These are phyloP conservation scores for Sericinus montela DNA, from an alignment of 2,888 invertebrate species.

Conservation along the genomic window DNA sequence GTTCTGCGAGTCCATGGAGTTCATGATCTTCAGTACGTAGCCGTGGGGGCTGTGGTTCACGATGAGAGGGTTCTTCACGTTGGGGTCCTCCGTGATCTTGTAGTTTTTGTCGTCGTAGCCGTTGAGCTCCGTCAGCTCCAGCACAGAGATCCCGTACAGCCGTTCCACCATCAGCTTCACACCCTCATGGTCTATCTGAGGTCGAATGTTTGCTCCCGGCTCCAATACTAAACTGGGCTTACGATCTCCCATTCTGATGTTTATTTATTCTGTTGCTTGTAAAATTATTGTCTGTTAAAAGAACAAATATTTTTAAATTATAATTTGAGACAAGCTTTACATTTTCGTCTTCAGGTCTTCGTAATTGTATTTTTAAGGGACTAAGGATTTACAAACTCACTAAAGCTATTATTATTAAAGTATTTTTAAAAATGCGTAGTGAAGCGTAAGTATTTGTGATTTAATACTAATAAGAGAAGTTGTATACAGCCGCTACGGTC, in stretches of 20 bases:
- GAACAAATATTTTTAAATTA: background rate
- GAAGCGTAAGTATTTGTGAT: no score
- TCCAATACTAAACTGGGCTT: conserved; percentile 39
- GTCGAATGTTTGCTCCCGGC: conserved; percentile 79
- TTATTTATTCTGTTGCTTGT: background rate
- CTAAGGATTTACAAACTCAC: no score
- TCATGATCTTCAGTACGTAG: conserved; percentile 90
- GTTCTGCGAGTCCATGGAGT: conserved; percentile 88
- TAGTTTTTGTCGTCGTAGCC: conserved; percentile 92
- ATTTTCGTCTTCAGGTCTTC: no score
- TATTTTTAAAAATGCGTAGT: no score
- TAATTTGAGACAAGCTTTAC: no score
- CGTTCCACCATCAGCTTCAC: conserved; percentile 75
- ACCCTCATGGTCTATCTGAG: conserved; percentile 71
- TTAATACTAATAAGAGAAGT: no score
- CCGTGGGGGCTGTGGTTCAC: conserved; percentile 77
- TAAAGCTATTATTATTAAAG: no score
- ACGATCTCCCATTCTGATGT: conserved; percentile 38
- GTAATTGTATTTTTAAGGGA: no score
- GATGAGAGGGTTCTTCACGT: conserved; percentile 81
- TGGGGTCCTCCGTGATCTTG: conserved; percentile 79
- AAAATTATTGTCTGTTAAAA: background rate
- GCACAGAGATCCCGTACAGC: conserved; percentile 81
- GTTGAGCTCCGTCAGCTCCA: conserved; percentile 80
- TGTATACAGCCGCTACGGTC: no score